phyloP scores from a whole-genome alignment of 2,888 invertebrate genomes.

The Tetranychus truncatus region DNA sequence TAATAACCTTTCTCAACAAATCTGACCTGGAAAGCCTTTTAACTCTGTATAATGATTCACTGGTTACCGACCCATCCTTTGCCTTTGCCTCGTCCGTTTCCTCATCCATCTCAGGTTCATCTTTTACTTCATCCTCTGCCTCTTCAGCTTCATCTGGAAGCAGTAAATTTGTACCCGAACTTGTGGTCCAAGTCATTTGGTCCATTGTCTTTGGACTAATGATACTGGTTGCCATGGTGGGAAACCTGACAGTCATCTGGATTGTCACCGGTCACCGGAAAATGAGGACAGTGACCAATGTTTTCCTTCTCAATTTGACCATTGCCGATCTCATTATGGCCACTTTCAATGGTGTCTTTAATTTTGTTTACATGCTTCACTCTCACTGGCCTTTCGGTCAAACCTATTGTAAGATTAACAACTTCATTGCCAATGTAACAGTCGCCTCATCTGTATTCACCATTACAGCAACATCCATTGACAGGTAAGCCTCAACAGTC shows the following conservation, averaged over 20 bases:
- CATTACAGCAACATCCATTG: conserved; percentile 26
- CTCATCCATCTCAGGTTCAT: neutral
- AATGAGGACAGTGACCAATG: conserved; percentile 27
- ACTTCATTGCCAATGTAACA: conserved; percentile 25
- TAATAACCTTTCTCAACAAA: neutral
- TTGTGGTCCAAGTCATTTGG: conserved; percentile 61
- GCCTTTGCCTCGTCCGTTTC: neutral
- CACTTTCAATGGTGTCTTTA: conserved; percentile 26
- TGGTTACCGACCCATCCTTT: neutral
- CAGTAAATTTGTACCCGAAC: conserved; percentile 50
- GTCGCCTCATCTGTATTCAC: conserved; percentile 27
- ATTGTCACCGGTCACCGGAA: conserved; percentile 43
- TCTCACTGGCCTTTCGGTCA: conserved; percentile 27
- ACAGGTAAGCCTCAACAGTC: conserved; percentile 23
- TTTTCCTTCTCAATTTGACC: conserved; percentile 26
- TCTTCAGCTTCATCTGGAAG: neutral
- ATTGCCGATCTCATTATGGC: conserved; percentile 26
- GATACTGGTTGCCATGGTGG: conserved; percentile 58
- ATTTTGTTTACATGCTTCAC: conserved; percentile 26
- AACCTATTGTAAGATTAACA: conserved; percentile 25
- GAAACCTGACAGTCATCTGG: conserved; percentile 81
- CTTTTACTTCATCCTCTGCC: neutral
- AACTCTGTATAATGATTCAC: neutral
- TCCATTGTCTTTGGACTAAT: conserved; percentile 54
- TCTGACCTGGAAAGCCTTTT: neutral